Evolutionary conservation across 2,888 invertebrate species (phyloP).

Genomic region (Tachystola acroxantha): DNA sequence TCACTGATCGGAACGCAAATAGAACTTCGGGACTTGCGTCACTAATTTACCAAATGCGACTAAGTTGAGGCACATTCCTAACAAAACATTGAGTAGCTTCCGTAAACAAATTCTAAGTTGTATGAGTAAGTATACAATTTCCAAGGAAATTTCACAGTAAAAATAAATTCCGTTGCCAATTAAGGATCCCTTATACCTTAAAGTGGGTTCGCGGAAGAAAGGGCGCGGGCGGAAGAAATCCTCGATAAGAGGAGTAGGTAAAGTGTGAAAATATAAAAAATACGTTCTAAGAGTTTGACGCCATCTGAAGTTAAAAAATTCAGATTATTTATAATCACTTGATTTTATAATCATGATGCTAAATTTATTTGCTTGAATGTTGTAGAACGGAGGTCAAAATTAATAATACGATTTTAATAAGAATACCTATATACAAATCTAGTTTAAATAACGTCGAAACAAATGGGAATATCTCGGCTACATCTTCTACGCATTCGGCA

Average conservation of each 20-base stretch:
- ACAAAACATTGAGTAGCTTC: background rate
- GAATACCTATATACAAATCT: background rate
- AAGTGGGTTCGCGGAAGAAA: constrained; percentile 63
- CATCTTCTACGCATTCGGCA: no score
- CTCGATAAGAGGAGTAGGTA: constrained; percentile 62
- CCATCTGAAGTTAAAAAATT: constrained; percentile 42
- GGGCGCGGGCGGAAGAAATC: constrained; percentile 66
- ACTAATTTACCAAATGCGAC: constrained; percentile 17
- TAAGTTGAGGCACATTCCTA: background rate
- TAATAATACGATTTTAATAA: no score
- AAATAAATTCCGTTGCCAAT: constrained; percentile 66
- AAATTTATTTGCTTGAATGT: no score
- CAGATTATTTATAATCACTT: constrained; percentile 45
- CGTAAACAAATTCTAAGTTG: background rate
- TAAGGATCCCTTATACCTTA: constrained; percentile 68
- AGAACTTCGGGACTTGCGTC: constrained; percentile 21
- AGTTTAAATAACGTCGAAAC: no score
- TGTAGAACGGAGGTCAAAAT: no score
- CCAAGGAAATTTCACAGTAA: constrained; percentile 39
- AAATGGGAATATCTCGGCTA: no score
- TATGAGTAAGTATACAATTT: background rate
- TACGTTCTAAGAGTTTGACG: constrained; percentile 51
- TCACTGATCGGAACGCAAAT: constrained; percentile 28
- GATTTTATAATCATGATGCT: constrained; percentile 16
- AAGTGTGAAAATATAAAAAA: constrained; percentile 67